These are phyloP conservation scores for Sarcophaga bullata DNA, from an alignment of 1,140 invertebrate species.

Conservation along the genomic window DNA sequence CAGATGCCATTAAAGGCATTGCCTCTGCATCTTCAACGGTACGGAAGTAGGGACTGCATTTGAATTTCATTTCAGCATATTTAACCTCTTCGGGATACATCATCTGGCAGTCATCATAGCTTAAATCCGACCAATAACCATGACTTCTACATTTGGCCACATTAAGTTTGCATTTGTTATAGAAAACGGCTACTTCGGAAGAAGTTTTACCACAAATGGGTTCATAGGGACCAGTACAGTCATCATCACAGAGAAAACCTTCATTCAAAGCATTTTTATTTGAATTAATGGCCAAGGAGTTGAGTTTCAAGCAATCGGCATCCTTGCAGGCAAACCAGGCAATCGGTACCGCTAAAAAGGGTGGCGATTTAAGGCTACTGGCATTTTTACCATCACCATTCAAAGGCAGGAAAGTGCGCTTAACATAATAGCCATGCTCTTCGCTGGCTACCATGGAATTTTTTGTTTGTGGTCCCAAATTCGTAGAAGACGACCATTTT, in stretches of 20 bases:
- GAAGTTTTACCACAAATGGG: conserved; percentile 59
- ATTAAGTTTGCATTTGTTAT: conserved; percentile 59
- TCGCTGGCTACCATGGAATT: conserved; percentile 56
- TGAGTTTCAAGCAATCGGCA: conserved; percentile 49
- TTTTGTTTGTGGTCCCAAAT: conserved; percentile 45
- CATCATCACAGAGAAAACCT: conserved; percentile 61
- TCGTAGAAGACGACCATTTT: conserved; percentile 59
- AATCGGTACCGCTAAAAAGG: conserved; percentile 59
- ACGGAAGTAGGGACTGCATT: conserved; percentile 52
- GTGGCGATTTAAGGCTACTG: conserved; percentile 49
- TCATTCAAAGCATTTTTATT: conserved; percentile 51
- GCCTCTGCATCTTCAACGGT: not conserved
- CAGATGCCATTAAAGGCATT: not conserved
- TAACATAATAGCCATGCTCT: conserved; percentile 63
- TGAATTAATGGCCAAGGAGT: conserved; percentile 54
- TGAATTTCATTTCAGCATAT: conserved; percentile 59
- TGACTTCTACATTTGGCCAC: conserved; percentile 63
- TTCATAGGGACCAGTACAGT: conserved; percentile 56
- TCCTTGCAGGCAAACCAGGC: conserved; percentile 56
- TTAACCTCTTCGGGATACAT: conserved; percentile 55
- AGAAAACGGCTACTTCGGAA: conserved; percentile 59
- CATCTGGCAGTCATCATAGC: conserved; percentile 55
- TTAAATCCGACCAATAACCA: conserved; percentile 54
- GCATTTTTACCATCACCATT: conserved; percentile 40
- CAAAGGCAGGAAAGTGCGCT: conserved; percentile 54